These are phyloP conservation scores for Aurelia sp. DNA, from an alignment of 30 jellyfish, hydroid and myxozoan genomes.

Conservation along the genomic window DNA sequence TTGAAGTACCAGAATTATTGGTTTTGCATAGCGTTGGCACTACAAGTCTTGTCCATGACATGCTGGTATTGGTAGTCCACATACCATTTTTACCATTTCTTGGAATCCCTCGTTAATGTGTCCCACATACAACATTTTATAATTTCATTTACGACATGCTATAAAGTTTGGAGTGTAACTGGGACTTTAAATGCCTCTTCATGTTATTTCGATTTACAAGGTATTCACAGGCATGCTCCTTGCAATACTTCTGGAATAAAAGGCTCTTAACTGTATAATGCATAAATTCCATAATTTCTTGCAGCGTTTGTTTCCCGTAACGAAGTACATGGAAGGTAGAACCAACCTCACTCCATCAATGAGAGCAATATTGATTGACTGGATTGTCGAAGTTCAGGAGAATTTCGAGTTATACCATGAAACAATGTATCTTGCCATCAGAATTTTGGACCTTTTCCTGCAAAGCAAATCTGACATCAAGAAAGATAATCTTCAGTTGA, in stretches of 20 bases:
- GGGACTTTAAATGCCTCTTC: no score
- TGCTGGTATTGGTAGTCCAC: no score
- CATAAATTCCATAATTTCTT: neutral
- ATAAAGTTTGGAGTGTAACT: no score
- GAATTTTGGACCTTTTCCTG: slow-evolving; percentile 78
- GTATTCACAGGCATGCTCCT: neutral
- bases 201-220: no score
- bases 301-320: slow-evolving; percentile 57
- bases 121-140: no score
- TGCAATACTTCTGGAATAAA: neutral
- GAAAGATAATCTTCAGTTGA: slow-evolving; percentile 78
- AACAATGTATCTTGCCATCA: slow-evolving; percentile 89
- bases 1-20: no score
- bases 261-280: neutral
- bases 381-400: slow-evolving; percentile 98
- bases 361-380: slow-evolving; percentile 92
- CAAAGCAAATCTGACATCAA: slow-evolving; percentile 57
- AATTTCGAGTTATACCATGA: slow-evolving; percentile 94
- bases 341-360: slow-evolving; percentile 74
- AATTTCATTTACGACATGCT: no score
- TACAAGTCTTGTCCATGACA: no score
- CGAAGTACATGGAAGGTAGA: slow-evolving; percentile 64
- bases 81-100: no score
- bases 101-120: no score
- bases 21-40: no score